These are phyloP conservation scores for Microctenopoma lineatum DNA, from an alignment of 2,797 vertebrate genomes.

Conservation along the genomic window DNA sequence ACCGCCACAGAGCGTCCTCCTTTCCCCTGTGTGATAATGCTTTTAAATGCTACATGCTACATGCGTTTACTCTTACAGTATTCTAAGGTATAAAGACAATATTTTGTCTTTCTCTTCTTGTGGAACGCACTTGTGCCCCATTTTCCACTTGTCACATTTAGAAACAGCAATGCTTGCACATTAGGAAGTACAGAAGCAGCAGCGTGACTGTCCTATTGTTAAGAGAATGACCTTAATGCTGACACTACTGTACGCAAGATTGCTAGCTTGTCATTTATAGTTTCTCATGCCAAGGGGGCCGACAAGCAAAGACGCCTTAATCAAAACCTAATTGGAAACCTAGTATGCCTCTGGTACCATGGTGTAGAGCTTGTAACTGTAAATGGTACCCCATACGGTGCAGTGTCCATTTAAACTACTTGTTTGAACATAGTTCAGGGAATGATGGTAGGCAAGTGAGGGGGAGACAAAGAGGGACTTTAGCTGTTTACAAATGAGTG, in stretches of 20 bases:
- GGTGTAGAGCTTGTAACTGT: slow-evolving; percentile 10
- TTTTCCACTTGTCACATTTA: slow-evolving; percentile 9
- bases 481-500: slow-evolving; percentile 42
- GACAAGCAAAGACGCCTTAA: slow-evolving; percentile 15
- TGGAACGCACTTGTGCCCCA: not conserved
- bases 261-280: slow-evolving; percentile 8
- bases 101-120: not conserved
- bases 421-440: slow-evolving; percentile 26
- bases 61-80: not conserved
- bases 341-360: slow-evolving; percentile 12
- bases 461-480: slow-evolving; percentile 5
- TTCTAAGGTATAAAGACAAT: not conserved
- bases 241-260: not conserved
- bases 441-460: slow-evolving; percentile 11
- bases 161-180: slow-evolving; percentile 2
- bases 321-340: slow-evolving; percentile 42
- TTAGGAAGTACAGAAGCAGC: not conserved
- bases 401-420: slow-evolving; percentile 27
- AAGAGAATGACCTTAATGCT: slow-evolving; percentile 43
- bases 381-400: slow-evolving; percentile 30
- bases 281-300: slow-evolving; percentile 11
- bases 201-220: not conserved
- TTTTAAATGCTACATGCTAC: no score
- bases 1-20: no score
- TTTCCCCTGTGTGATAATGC: no score